phyloP scores from a whole-genome alignment of 2,113 vertebrate species.

The Ranitomeya variabilis region DNA sequence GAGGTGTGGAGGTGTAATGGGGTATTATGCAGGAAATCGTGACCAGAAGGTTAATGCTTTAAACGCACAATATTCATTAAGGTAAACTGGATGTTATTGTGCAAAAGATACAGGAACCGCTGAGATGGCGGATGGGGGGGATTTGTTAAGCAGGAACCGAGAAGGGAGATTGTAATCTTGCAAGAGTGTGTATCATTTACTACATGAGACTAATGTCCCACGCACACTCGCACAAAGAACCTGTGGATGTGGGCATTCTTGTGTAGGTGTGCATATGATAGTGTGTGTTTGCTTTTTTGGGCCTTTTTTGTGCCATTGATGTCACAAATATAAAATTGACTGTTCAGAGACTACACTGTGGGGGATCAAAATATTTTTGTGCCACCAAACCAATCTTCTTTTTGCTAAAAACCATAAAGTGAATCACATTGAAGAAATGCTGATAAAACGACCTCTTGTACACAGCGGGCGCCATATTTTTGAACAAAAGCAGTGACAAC shows the following conservation, averaged over 20 bases:
- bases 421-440: not conserved
- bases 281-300: not conserved
- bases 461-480: not conserved
- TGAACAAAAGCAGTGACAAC: not conserved
- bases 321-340: conserved; percentile 8
- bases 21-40: not conserved
- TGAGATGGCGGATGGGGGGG: too few species aligned
- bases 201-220: conserved; percentile 14
- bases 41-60: not conserved
- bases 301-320: conserved; percentile 1
- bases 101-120: not conserved
- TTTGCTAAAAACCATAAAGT: not conserved
- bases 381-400: not conserved
- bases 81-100: not conserved
- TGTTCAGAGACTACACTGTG: conserved; percentile 30
- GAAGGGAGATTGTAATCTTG: not conserved
- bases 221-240: not conserved
- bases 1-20: not conserved
- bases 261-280: not conserved
- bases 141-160: not conserved
- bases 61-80: not conserved
- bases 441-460: not conserved
- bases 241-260: not conserved
- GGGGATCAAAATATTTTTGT: not conserved
- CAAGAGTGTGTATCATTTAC: conserved; percentile 2